These are phyloP conservation scores for Drosophila nr. medialis DNA, from an alignment of 2,888 invertebrate genomes.

Conservation along the genomic window DNA sequence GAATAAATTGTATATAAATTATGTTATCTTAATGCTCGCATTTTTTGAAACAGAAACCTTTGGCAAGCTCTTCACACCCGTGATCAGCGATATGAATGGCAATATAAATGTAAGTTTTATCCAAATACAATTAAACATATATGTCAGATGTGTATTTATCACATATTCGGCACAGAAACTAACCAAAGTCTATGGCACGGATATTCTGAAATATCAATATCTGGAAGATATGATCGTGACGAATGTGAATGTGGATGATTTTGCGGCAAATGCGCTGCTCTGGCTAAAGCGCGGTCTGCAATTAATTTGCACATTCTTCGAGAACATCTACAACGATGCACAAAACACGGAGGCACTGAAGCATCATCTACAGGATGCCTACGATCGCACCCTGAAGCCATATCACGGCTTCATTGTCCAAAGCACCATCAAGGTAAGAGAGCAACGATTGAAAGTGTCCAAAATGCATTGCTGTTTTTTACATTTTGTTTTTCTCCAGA, in stretches of 20 bases:
- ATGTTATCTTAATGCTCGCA: conserved; percentile 6
- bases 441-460: neutral
- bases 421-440: conserved; percentile 89
- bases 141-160: neutral
- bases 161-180: conserved; percentile 86
- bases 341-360: conserved; percentile 86
- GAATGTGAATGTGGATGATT: conserved; percentile 86
- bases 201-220: conserved; percentile 86
- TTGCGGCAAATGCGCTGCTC: conserved; percentile 88
- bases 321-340: conserved; percentile 82
- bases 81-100: conserved; percentile 91
- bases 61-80: conserved; percentile 90
- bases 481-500: conserved; percentile 83
- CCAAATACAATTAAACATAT: neutral
- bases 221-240: conserved; percentile 89
- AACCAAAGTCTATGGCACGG: conserved; percentile 86
- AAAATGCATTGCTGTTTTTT: neutral
- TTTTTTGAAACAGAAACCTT: conserved; percentile 87
- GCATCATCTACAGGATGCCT: conserved; percentile 88
- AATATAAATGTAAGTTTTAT: conserved; percentile 88
- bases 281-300: conserved; percentile 88
- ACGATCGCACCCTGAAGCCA: conserved; percentile 89
- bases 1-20: conserved; percentile 1
- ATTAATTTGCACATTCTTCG: conserved; percentile 83
- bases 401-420: conserved; percentile 92